A percentile compares a stretch with the other conserved stretches of the same genome.
These are phyloP conservation scores for Drosophila bocqueti DNA, from an alignment of 1,140 invertebrate genomes.

Conservation along the genomic window DNA sequence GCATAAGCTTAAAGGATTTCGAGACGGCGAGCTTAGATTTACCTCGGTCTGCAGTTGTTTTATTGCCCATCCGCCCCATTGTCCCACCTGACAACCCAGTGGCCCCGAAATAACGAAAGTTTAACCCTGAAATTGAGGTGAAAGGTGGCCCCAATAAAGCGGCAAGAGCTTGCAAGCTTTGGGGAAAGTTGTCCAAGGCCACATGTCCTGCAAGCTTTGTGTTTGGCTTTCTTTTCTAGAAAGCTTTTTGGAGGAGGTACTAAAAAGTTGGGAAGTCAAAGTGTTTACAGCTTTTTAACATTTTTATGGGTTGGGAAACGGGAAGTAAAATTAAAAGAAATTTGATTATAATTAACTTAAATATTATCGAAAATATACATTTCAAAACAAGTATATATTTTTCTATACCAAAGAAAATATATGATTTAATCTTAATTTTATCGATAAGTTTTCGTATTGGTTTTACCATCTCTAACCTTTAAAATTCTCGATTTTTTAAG, in stretches of 20 bases:
- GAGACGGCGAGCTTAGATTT: conserved; percentile 37
- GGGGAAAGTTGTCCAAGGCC: neutral
- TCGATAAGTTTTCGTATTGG: neutral
- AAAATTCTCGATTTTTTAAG: neutral
- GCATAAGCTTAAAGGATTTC: conserved; percentile 53
- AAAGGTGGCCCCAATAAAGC: conserved; percentile 15
- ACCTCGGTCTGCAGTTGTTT: conserved; percentile 40
- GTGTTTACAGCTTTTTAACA: neutral
- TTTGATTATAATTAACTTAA: neutral
- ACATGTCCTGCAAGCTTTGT: neutral
- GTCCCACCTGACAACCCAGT: conserved; percentile 1
- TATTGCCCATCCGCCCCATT: conserved; percentile 10
- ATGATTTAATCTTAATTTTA: neutral
- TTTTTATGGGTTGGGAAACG: neutral
- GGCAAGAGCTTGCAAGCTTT: conserved; percentile 3
- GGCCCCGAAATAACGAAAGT: conserved; percentile 33
- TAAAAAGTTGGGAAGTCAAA: neutral
- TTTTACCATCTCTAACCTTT: neutral
- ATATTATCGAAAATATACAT: neutral
- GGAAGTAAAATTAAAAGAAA: neutral
- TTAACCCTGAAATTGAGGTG: conserved; percentile 13
- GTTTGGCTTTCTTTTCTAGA: neutral
- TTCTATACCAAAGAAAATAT: neutral
- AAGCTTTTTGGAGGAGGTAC: conserved; percentile 4
- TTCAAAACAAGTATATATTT: neutral